Evolutionary conservation across 2,888 invertebrate genomes (phyloP).

Genomic region (Campoplex capitator): DNA sequence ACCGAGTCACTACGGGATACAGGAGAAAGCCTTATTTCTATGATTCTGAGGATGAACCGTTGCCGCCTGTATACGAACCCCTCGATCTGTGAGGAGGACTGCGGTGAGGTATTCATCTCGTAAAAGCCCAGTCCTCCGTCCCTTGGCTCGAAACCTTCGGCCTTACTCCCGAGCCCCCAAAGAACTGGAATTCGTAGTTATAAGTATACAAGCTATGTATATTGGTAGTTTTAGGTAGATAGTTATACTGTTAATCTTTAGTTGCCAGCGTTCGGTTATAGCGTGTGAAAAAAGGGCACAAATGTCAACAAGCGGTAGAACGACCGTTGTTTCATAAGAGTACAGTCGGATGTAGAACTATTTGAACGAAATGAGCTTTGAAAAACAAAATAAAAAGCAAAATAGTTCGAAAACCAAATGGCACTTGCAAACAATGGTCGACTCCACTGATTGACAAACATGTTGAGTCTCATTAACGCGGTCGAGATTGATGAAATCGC

Average conservation of each 20-base stretch:
- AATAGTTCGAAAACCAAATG: background rate
- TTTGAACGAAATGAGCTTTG: background rate
- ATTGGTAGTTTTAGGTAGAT: conserved; percentile 46
- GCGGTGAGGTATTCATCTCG: conserved; percentile 20
- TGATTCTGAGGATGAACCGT: conserved; percentile 81
- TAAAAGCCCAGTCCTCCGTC: background rate
- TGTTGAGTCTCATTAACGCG: conserved; percentile 11
- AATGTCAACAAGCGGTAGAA: background rate
- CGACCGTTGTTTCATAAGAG: background rate
- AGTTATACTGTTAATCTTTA: conserved; percentile 16
- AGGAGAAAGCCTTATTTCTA: conserved; percentile 80
- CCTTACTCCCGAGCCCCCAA: conserved; percentile 26
- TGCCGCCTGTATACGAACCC: conserved; percentile 79
- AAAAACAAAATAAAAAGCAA: background rate
- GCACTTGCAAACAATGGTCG: background rate
- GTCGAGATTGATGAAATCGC: conserved; percentile 35
- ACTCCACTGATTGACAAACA: conserved; percentile 12
- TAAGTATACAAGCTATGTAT: conserved; percentile 58
- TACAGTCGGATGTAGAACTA: background rate
- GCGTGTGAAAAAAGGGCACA: background rate
- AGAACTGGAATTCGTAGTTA: conserved; percentile 64
- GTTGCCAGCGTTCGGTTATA: background rate
- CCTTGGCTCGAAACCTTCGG: conserved; percentile 3
- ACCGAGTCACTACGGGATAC: conserved; percentile 67
- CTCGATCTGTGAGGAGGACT: conserved; percentile 79